phyloP scores from a whole-genome alignment of 2,797 vertebrate genomes.

The Platalea minor region DNA sequence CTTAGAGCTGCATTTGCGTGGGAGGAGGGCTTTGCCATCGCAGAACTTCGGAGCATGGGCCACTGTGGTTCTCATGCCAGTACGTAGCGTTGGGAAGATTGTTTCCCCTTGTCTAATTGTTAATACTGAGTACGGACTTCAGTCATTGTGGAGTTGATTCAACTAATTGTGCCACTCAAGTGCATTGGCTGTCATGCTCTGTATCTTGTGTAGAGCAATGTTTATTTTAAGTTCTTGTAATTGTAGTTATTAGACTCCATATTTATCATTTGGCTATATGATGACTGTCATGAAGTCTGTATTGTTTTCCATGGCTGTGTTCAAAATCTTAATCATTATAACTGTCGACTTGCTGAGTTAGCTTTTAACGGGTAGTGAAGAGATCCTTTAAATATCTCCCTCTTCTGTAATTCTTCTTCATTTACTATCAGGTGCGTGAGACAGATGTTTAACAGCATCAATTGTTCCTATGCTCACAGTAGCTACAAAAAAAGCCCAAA shows the following conservation, averaged over 20 bases:
- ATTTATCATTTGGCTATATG: not conserved
- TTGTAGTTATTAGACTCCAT: not conserved
- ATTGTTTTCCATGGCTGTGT: not conserved
- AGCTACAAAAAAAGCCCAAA: not conserved
- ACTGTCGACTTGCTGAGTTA: not conserved
- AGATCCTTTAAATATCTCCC: not conserved
- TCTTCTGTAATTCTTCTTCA: not conserved
- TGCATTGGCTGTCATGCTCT: not conserved
- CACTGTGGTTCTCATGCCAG: not conserved
- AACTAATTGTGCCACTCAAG: not conserved
- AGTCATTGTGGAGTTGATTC: not conserved
- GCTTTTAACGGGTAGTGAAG: not conserved
- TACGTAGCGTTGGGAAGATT: not conserved
- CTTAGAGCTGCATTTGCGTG: not conserved
- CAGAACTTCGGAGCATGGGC: not conserved
- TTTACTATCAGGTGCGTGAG: not conserved
- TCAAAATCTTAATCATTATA: not conserved
- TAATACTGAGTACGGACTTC: not conserved
- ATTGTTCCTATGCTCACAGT: not conserved
- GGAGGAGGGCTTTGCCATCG: not conserved
- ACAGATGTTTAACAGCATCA: not conserved
- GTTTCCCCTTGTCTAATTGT: not conserved
- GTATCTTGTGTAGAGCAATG: not conserved
- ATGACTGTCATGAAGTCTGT: not conserved
- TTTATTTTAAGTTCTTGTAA: conserved; percentile 23